These are phyloP conservation scores for Diaphora mendica DNA, from an alignment of 2,888 invertebrate species.

Conservation along the genomic window DNA sequence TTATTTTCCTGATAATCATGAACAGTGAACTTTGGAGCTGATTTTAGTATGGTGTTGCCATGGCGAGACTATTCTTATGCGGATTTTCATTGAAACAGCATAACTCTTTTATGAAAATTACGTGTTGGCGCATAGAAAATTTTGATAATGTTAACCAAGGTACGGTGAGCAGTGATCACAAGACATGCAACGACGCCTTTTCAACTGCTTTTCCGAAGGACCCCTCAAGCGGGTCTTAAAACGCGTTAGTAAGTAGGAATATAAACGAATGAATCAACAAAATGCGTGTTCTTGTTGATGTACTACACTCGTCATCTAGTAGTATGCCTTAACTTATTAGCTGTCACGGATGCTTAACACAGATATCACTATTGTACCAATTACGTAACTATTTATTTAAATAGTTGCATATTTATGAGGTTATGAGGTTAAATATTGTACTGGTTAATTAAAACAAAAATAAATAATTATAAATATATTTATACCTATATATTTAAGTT, in stretches of 20 bases:
- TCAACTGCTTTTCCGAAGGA: background rate
- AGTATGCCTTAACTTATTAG: background rate
- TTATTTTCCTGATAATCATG: background rate
- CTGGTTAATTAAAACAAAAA: background rate
- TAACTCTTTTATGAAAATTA: background rate
- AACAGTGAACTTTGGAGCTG: background rate
- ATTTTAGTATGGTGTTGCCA: background rate
- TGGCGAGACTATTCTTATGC: background rate
- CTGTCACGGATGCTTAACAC: background rate
- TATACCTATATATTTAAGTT: too few relatives aligned
- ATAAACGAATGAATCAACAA: background rate
- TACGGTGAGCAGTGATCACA: background rate
- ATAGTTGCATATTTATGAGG: conserved; percentile 1
- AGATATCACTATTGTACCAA: background rate
- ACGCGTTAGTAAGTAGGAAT: background rate
- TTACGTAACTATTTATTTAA: background rate
- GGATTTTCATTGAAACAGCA: background rate
- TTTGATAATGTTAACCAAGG: background rate
- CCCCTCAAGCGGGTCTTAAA: background rate
- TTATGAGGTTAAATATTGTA: conserved; percentile 2
- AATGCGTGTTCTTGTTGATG: background rate
- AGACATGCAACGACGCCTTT: background rate
- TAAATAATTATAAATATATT: too few relatives aligned
- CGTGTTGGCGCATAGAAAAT: background rate
- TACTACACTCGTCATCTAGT: background rate